phyloP scores from a whole-genome alignment of 1,140 invertebrate genomes.

The Camponotus vicinus region DNA sequence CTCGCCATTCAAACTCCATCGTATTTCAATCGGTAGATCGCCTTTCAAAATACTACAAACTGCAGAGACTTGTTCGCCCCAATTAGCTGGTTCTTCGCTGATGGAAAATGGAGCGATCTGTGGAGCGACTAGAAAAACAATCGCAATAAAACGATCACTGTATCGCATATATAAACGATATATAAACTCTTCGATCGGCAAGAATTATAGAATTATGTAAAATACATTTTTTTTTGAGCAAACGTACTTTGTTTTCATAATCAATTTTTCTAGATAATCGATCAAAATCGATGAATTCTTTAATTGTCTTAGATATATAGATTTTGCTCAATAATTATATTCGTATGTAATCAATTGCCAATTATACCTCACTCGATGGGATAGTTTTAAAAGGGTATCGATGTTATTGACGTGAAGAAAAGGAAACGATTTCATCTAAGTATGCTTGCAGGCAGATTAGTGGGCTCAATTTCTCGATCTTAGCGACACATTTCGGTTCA shows the following conservation, averaged over 20 bases:
- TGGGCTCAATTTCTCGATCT: constrained; percentile 45
- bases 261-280: background rate
- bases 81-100: constrained; percentile 86
- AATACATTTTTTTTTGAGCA: constrained; percentile 11
- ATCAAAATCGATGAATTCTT: background rate
- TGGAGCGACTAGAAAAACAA: constrained; percentile 86
- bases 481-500: constrained; percentile 49
- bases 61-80: constrained; percentile 84
- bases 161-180: background rate
- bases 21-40: constrained; percentile 90
- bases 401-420: constrained; percentile 14
- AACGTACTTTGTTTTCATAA: background rate
- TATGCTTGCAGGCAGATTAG: constrained; percentile 44
- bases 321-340: background rate
- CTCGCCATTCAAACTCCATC: constrained; percentile 91
- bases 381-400: constrained; percentile 5
- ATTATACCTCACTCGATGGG: constrained; percentile 53
- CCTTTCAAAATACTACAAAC: constrained; percentile 91
- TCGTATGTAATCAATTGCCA: constrained; percentile 35
- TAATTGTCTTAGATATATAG: background rate
- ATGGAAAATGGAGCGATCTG: constrained; percentile 90
- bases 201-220: background rate
- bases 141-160: constrained; percentile 43
- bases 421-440: constrained; percentile 34
- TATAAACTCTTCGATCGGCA: background rate